Conservation (phyloP, 2,888 invertebrate species). For the Drosophila testacea region DNA sequence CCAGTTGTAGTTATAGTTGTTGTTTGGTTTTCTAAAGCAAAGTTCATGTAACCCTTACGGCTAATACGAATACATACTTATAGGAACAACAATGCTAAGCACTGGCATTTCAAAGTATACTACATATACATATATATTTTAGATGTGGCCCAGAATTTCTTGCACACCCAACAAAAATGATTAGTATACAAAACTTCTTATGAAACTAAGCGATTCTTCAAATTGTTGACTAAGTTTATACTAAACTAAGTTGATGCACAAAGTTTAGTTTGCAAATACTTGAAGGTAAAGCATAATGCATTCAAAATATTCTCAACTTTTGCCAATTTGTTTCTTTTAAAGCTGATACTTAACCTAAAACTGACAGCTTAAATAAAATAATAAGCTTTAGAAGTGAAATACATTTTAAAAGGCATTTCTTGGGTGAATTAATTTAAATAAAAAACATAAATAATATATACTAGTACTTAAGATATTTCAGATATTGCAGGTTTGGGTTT, state of each 20-base stretch:
- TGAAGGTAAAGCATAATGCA: constrained; percentile 3
- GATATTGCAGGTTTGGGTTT: too few species aligned
- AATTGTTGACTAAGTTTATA: constrained; percentile 25
- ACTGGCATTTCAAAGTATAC: constrained; percentile 37
- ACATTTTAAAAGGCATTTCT: background rate
- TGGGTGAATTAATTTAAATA: background rate
- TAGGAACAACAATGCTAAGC: constrained; percentile 44
- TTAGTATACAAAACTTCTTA: constrained; percentile 34
- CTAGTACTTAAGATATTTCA: too few species aligned
- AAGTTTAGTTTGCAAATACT: constrained; percentile 8
- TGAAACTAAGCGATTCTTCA: constrained; percentile 13
- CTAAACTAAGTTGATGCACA: constrained; percentile 1
- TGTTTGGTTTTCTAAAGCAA: constrained; percentile 33
- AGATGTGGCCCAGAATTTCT: constrained; percentile 25
- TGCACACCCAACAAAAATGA: constrained; percentile 38
- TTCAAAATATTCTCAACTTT: background rate
- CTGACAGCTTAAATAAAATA: background rate
- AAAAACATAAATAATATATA: background rate
- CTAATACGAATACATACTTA: constrained; percentile 64
- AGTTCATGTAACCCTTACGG: constrained; percentile 62
- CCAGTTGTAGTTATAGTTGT: constrained; percentile 14
- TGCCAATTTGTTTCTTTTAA: background rate
- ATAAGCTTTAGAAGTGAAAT: background rate
- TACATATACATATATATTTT: constrained; percentile 1
- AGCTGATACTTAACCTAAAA: background rate